Conservation (phyloP, 1,140 invertebrate genomes). For the Drosophila sucinea region DNA sequence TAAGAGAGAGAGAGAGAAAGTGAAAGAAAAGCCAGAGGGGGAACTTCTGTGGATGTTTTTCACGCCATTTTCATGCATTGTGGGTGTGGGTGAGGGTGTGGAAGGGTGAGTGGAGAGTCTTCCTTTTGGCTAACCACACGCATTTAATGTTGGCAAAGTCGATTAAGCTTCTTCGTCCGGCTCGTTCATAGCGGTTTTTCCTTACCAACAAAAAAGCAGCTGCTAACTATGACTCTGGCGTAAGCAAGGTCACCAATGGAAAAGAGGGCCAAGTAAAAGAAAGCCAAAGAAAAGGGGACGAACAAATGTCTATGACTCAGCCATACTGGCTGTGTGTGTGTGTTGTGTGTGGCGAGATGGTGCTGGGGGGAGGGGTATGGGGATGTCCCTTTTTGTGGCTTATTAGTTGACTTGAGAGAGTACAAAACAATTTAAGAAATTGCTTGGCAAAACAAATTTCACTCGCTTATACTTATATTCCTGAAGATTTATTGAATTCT, state of each 20-base stretch:
- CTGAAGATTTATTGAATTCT: slow-evolving; percentile 32
- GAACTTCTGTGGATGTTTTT: slow-evolving; percentile 42
- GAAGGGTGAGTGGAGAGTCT: slow-evolving; percentile 7
- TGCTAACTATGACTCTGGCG: slow-evolving; percentile 25
- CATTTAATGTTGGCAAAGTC: slow-evolving; percentile 78
- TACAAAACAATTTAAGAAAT: slow-evolving; percentile 67
- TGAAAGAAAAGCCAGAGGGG: background rate
- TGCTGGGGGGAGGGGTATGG: background rate
- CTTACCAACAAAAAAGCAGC: slow-evolving; percentile 30
- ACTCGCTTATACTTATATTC: background rate
- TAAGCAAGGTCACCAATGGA: background rate
- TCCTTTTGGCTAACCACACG: slow-evolving; percentile 62
- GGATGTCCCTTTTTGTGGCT: slow-evolving; percentile 19
- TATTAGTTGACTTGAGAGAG: slow-evolving; percentile 58
- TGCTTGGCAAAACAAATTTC: slow-evolving; percentile 53
- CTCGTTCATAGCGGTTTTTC: slow-evolving; percentile 32
- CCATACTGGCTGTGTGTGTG: slow-evolving; percentile 17
- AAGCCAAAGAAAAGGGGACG: background rate
- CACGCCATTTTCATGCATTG: slow-evolving; percentile 65
- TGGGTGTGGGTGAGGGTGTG: background rate
- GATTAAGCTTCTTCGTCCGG: slow-evolving; percentile 65
- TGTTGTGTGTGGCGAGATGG: slow-evolving; percentile 12
- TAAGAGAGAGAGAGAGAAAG: background rate
- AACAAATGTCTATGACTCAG: slow-evolving; percentile 52
- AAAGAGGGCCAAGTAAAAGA: background rate